These are phyloP conservation scores for Tyrannus savana DNA, from an alignment of 2,113 vertebrate genomes.

Conservation along the genomic window DNA sequence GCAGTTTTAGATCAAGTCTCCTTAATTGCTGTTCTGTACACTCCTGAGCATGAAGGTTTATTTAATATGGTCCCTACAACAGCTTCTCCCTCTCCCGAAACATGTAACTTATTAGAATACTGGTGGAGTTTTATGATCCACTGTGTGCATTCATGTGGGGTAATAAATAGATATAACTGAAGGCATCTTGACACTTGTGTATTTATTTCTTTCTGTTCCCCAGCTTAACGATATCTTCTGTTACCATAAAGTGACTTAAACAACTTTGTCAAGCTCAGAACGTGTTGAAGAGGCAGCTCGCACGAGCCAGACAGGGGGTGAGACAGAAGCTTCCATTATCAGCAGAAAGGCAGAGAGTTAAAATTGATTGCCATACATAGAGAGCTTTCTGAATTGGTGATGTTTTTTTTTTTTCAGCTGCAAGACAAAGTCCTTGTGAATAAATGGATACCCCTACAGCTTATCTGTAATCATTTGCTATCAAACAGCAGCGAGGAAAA, in stretches of 20 bases:
- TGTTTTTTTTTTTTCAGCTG: not conserved
- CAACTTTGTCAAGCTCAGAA: slow-evolving; percentile 27
- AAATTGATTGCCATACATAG: slow-evolving; percentile 32
- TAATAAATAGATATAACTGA: slow-evolving; percentile 16
- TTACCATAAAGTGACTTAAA: slow-evolving; percentile 27
- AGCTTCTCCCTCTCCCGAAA: not conserved
- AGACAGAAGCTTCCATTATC: slow-evolving; percentile 53
- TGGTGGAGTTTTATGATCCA: not conserved
- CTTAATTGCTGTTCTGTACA: not conserved
- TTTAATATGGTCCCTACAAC: not conserved
- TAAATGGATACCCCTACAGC: slow-evolving; percentile 37
- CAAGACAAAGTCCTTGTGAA: slow-evolving; percentile 32
- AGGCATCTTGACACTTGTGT: not conserved
- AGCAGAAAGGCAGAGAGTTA: slow-evolving; percentile 42
- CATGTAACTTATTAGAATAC: not conserved
- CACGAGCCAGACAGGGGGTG: not conserved
- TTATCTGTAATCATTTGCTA: slow-evolving; percentile 59
- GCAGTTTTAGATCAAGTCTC: not conserved
- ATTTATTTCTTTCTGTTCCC: slow-evolving; percentile 25
- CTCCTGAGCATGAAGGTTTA: not conserved
- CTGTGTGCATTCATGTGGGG: not conserved
- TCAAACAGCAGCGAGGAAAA: slow-evolving; percentile 16
- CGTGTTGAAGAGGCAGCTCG: not conserved
- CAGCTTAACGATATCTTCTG: not conserved
- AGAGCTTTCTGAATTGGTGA: slow-evolving; percentile 25